phyloP scores from a whole-genome alignment of 2,888 invertebrate genomes.

The Drosophila diplacantha region DNA sequence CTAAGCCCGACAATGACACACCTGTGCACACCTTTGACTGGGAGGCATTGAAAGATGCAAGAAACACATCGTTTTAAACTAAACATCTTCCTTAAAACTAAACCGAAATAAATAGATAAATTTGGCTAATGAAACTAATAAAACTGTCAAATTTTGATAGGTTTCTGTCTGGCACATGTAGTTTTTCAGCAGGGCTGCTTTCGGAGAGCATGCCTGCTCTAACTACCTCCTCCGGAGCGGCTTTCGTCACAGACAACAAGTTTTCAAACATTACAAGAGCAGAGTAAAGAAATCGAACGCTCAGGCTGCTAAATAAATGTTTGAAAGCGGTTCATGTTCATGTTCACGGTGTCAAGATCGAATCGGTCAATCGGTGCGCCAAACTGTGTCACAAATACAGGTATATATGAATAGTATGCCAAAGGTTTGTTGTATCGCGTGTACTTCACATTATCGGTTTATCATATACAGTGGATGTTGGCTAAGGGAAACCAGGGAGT shows the following conservation, averaged over 20 bases:
- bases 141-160: constrained; percentile 6
- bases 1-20: background rate
- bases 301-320: constrained; percentile 16
- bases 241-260: constrained; percentile 13
- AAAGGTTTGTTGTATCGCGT: constrained; percentile 24
- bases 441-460: constrained; percentile 29
- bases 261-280: constrained; percentile 36
- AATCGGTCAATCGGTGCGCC: constrained; percentile 19
- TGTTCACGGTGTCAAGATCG: constrained; percentile 41
- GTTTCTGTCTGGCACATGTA: background rate
- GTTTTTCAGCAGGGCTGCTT: background rate
- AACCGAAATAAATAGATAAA: background rate
- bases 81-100: background rate
- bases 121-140: background rate
- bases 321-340: constrained; percentile 34
- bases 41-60: background rate
- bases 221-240: background rate
- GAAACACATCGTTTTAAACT: background rate
- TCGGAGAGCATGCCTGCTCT: background rate
- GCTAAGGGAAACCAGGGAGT: background rate
- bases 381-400: constrained; percentile 34
- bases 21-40: constrained; percentile 11
- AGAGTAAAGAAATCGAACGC: constrained; percentile 29
- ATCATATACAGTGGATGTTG: constrained; percentile 22
- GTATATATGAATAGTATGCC: constrained; percentile 4